phyloP scores from a whole-genome alignment of 2,888 invertebrate species.

The Palloptera scutellata region DNA sequence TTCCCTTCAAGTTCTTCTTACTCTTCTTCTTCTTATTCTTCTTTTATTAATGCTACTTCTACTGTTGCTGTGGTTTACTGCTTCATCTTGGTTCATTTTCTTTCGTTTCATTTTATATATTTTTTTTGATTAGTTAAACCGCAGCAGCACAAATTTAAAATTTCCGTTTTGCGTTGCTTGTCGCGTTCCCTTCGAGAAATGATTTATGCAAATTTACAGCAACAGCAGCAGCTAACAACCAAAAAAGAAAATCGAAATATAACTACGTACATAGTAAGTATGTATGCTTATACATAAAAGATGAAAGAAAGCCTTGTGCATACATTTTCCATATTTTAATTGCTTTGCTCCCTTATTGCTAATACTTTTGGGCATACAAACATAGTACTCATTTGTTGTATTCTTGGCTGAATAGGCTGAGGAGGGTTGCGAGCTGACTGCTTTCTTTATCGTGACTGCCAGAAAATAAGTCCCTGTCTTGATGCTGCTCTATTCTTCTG shows the following conservation, averaged over 20 bases:
- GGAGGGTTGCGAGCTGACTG: constrained; percentile 13
- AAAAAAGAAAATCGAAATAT: constrained; percentile 15
- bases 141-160: constrained; percentile 18
- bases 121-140: constrained; percentile 5
- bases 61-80: background rate
- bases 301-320: constrained; percentile 50
- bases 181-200: constrained; percentile 41
- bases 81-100: background rate
- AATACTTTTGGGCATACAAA: constrained; percentile 49
- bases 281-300: constrained; percentile 39
- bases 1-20: too few species aligned
- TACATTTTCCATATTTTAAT: constrained; percentile 56
- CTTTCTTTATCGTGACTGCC: constrained; percentile 10
- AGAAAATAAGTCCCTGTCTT: constrained; percentile 41
- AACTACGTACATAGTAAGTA: too few species aligned
- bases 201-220: constrained; percentile 47
- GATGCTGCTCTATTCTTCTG: background rate
- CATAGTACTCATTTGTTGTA: constrained; percentile 30
- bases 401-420: constrained; percentile 18
- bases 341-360: constrained; percentile 53
- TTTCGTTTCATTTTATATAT: background rate
- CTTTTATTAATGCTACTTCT: background rate
- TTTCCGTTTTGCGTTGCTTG: constrained; percentile 14
- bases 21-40: too few species aligned
- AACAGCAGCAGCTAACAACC: constrained; percentile 44